Evolutionary conservation across 1,140 invertebrate genomes (phyloP).

Genomic region (Meteorus sp.): DNA sequence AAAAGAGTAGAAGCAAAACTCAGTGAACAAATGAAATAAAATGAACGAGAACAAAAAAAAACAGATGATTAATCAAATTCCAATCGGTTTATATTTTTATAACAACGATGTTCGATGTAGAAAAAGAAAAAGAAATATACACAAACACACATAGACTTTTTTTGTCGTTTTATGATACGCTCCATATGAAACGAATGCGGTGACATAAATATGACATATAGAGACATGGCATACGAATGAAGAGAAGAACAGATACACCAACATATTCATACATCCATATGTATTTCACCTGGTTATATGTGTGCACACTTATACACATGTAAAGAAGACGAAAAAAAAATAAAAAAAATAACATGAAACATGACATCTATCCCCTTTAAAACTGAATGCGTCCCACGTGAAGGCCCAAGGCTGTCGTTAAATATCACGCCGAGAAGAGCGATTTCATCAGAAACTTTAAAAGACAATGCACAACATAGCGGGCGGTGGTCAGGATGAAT

Average conservation of each 20-base stretch:
- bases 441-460: conserved; percentile 45
- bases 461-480: conserved; percentile 37
- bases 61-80: conserved; percentile 27
- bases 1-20: too few relatives aligned
- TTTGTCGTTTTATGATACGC: neutral
- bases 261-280: neutral
- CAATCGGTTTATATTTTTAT: conserved; percentile 21
- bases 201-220: conserved; percentile 1
- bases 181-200: neutral
- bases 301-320: neutral
- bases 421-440: conserved; percentile 41
- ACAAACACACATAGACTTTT: too few relatives aligned
- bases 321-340: neutral
- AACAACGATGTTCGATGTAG: neutral
- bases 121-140: neutral
- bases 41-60: conserved; percentile 13
- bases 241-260: neutral
- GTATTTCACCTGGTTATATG: conserved; percentile 2
- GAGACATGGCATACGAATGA: neutral
- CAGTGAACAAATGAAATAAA: neutral
- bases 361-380: conserved; percentile 29
- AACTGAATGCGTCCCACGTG: conserved; percentile 4
- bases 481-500: conserved; percentile 35
- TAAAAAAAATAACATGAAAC: conserved; percentile 2
- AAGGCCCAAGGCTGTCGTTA: conserved; percentile 36